Base-by-base conservation (phyloP, 1,140 invertebrate genomes). In the Drosophila sturtevanti region DNA sequence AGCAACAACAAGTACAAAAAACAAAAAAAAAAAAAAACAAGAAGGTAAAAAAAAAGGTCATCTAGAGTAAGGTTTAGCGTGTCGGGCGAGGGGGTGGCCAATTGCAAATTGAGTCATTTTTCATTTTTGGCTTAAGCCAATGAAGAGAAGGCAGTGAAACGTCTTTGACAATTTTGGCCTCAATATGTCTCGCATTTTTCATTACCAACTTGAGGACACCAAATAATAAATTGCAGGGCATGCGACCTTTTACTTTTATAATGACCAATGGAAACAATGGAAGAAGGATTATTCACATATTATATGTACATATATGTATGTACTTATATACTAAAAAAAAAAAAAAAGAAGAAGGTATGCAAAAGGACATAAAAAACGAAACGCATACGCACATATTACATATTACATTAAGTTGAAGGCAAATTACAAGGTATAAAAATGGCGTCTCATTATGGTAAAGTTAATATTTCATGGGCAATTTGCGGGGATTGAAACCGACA, bases 401-500 rank as follows among this genome's bases (percentile, higher is more conserved):
- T 60, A 38, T 59, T 54, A 68, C 58, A 81, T 79, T 70, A 79
- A 65, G 72, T 77, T 87, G 0, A 18, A 66, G 72, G 35, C 76
- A 89, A 87, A 87, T 79, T 87, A 61, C 69, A 62, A 82, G 76
- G 55, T 66, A 81, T 87, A 86, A 81, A 82, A 87, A 87, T 87
- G 71, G 84, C 72, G 76, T 87, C 79, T 87, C 84, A 87, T 87
- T 87, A 87, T 82, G 84, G 79, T 63, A 72, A 80, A 79, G 80
- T 87, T 82, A 87, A 87, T 87, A 87, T 87, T 87, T 87, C 84
- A 87, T 89, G 84, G 84, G 84, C 84, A 87, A 87, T 87, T 87
- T 87, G 77, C 84, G 67, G 74, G 86, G 84, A 87, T 87, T 87
- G 84, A 84, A 87, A 77, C 79, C 72, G 84, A 87, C 79, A 89